Percentiles rank a stretch among this genome's conserved stretches.
These are phyloP conservation scores for Byasa hedistus DNA, from an alignment of 2,888 invertebrate species.

Conservation along the genomic window DNA sequence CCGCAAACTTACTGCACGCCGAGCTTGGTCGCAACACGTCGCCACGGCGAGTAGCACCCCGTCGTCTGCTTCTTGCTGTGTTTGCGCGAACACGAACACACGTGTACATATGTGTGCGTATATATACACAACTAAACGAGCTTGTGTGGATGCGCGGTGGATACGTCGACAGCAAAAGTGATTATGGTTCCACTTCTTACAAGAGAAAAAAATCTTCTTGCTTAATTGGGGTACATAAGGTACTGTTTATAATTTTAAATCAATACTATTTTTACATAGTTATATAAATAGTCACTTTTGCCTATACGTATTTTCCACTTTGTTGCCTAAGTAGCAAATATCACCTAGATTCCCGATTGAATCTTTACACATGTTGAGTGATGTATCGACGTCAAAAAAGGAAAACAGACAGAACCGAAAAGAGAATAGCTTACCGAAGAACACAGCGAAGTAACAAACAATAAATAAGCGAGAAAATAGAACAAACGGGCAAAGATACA, in stretches of 20 bases:
- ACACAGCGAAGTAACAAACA: conserved; percentile 30
- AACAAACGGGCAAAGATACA: conserved; percentile 55
- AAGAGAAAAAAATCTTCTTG: too few species aligned
- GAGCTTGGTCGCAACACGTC: conserved; percentile 95
- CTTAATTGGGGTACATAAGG: too few species aligned
- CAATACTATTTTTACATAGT: not conserved
- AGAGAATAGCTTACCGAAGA: conserved; percentile 37
- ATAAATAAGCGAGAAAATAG: conserved; percentile 39
- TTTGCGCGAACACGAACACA: conserved; percentile 60
- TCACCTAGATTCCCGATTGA: conserved; percentile 11
- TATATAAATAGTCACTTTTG: conserved; percentile 14
- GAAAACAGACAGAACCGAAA: conserved; percentile 40
- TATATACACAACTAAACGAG: conserved; percentile 35
- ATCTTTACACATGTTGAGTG: conserved; percentile 2
- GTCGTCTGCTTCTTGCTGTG: conserved; percentile 84
- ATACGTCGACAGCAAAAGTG: conserved; percentile 20
- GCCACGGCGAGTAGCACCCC: conserved; percentile 94
- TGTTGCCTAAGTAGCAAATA: conserved; percentile 4
- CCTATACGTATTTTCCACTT: conserved; percentile 12
- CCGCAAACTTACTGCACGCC: conserved; percentile 93
- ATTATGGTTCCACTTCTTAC: not conserved
- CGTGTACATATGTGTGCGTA: conserved; percentile 69
- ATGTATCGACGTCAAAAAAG: conserved; percentile 12
- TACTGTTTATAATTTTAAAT: not conserved
- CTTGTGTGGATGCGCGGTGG: conserved; percentile 13